These are phyloP conservation scores for Opisthocomus hoazin DNA, from an alignment of 2,113 vertebrate species.

Conservation along the genomic window DNA sequence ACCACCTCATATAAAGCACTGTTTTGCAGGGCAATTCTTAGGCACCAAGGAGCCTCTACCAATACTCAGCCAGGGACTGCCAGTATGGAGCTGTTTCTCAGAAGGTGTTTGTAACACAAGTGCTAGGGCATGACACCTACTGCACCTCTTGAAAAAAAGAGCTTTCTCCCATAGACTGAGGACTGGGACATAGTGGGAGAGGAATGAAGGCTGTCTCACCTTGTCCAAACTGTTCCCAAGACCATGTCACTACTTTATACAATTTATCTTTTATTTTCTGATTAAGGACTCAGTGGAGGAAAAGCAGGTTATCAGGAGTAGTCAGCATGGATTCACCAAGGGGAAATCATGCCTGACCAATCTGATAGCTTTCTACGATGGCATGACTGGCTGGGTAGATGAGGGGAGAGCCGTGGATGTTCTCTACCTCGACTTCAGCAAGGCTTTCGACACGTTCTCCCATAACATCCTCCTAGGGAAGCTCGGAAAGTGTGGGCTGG, in stretches of 20 bases:
- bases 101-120: rapidly evolving
- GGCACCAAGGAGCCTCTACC: neutral
- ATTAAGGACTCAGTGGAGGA: neutral
- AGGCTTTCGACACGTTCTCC: no score
- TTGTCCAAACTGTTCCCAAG: neutral
- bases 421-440: no score
- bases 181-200: neutral
- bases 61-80: neutral
- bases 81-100: neutral
- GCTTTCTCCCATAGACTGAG: neutral
- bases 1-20: neutral
- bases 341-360: no score
- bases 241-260: neutral
- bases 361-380: no score
- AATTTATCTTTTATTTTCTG: neutral
- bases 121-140: neutral
- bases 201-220: neutral
- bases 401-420: no score
- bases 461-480: no score
- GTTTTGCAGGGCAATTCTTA: neutral
- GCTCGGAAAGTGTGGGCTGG: no score
- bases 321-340: no score
- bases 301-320: no score
- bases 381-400: no score
- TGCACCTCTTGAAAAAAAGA: neutral